Conservation (phyloP, 2,888 invertebrate species). For the Volucella bombylans region DNA sequence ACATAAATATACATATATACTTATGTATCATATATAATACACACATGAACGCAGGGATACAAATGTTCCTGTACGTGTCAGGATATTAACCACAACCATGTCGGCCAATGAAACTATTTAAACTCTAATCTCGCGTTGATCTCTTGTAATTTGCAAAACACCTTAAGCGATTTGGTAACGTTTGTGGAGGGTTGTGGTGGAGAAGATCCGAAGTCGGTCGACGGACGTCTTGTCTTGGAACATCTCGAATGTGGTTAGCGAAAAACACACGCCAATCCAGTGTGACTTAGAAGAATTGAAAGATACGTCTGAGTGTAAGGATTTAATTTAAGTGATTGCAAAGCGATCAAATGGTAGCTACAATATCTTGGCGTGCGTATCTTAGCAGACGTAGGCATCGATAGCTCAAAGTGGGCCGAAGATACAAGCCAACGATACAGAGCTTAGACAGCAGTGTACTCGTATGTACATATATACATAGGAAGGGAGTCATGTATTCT, state of each 20-base stretch:
- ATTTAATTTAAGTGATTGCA: conserved; percentile 71
- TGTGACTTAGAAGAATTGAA: conserved; percentile 47
- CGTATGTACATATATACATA: conserved; percentile 28
- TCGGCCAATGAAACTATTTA: conserved; percentile 64
- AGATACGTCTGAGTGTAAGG: conserved; percentile 55
- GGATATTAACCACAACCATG: conserved; percentile 47
- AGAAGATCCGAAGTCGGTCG: not conserved
- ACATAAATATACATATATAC: conserved; percentile 13
- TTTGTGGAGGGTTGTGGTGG: conserved; percentile 2
- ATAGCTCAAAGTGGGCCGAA: conserved; percentile 29
- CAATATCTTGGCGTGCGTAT: conserved; percentile 71
- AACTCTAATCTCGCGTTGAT: conserved; percentile 70
- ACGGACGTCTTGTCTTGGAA: not conserved
- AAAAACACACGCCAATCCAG: conserved; percentile 27
- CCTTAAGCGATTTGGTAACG: conserved; percentile 59
- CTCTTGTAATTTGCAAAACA: conserved; percentile 72
- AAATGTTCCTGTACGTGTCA: conserved; percentile 54
- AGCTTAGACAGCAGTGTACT: not conserved
- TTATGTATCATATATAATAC: too few species aligned
- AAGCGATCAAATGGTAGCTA: conserved; percentile 50
- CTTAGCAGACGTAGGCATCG: conserved; percentile 8
- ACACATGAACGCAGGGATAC: too few species aligned
- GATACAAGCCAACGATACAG: conserved; percentile 15
- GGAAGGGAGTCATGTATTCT: conserved; percentile 33
- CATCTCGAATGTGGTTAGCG: conserved; percentile 46